Base-by-base conservation (phyloP, 1,140 invertebrate genomes). In the Diploscapter pachys region DNA sequence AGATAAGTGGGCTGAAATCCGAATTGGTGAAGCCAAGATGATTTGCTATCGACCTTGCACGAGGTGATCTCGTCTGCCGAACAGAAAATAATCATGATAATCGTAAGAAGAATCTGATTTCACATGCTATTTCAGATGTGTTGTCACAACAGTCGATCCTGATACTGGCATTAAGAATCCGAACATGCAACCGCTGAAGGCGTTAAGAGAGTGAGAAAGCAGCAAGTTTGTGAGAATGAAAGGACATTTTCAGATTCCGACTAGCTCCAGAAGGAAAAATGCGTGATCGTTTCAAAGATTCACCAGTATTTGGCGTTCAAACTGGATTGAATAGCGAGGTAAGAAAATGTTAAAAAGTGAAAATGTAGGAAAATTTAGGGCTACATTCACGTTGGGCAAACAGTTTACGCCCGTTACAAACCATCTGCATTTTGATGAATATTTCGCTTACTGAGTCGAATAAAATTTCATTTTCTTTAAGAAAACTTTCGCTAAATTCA, bases 101-200 rank as follows among this genome's bases (percentile, higher is more conserved):
- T 31, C 31, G 31, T 31, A 31, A 31, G 31, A 31, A 31, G 0
- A 31, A 31, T 31, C 31, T 31, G 31, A 31, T 31, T 31, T 31
- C 31, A 31, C 31, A 31, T 31, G 31, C 31, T 31, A 31, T 31
- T 31, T 62, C 54, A 83, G 82, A 68, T 84, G 82, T 61, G 75
- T 83, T 49, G 63, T 85, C 11, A 80, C 81, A 0, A 86, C 84
- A 8, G 82, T 86, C 0, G 79, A 85, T 63, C 84, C 82, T 8
- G 72, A 80, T 4, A 83, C 78, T 67, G 84, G 84, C 8, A 78
- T 73, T 13, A 85, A 82, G 59, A 80, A 82, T 62, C 79, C 79
- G 9, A 66, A 82, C 57, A 81, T 82, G 55, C 81, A 86, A 72
- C 84, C 85, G 0, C 71, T 86, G 11, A 77, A 78, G 13, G 83